Conservation (phyloP, 2,113 vertebrate genomes). For the Morone chrysops region DNA sequence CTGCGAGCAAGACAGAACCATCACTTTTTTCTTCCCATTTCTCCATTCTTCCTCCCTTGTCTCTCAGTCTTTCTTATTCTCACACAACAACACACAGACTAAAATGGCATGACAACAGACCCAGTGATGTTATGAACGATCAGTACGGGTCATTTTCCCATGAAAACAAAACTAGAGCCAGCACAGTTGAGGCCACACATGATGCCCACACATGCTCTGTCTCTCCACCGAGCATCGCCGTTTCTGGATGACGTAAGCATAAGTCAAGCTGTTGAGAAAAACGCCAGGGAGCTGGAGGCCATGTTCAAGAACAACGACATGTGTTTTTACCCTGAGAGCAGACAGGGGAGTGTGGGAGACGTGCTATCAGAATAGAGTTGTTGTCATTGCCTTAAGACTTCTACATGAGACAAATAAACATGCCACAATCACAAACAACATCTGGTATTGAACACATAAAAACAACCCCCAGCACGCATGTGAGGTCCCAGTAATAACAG, state of each 20-base stretch:
- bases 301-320: not conserved
- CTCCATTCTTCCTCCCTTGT: not conserved
- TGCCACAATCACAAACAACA: constrained; percentile 36
- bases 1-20: not conserved
- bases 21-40: not conserved
- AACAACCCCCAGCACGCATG: constrained; percentile 23
- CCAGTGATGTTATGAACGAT: not conserved
- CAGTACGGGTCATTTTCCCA: constrained; percentile 1
- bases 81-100: constrained; percentile 11
- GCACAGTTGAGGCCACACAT: not conserved
- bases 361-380: not conserved
- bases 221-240: constrained; percentile 18
- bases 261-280: constrained; percentile 29
- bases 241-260: constrained; percentile 20
- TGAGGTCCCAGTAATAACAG: constrained; percentile 13
- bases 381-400: not conserved
- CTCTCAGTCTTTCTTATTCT: not conserved
- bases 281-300: not conserved
- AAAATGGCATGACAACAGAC: not conserved
- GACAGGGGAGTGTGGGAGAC: not conserved
- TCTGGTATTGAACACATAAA: constrained; percentile 25
- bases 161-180: constrained; percentile 15
- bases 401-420: constrained; percentile 12
- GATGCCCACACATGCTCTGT: constrained; percentile 29
- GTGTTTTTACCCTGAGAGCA: not conserved